These are phyloP conservation scores for Athene noctua DNA, from an alignment of 2,113 vertebrate genomes.

Conservation along the genomic window DNA sequence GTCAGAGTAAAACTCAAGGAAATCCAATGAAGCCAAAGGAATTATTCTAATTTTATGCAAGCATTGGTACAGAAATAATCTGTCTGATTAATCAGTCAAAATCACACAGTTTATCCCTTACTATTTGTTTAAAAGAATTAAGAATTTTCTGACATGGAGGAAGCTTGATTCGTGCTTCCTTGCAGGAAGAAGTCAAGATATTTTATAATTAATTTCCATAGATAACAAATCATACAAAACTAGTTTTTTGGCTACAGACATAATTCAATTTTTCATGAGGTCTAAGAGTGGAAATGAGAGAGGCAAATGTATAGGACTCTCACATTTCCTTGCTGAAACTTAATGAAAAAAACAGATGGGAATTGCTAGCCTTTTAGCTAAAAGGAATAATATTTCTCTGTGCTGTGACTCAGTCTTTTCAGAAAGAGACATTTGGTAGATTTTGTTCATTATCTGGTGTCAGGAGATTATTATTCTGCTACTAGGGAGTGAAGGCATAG, in stretches of 20 bases:
- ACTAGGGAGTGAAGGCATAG: neutral
- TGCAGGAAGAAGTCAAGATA: neutral
- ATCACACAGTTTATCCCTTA: neutral
- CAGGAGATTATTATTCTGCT: constrained; percentile 18
- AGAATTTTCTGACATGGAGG: neutral
- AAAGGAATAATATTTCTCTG: constrained; percentile 33
- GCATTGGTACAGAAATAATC: neutral
- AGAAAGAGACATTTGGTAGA: neutral
- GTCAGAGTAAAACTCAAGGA: neutral
- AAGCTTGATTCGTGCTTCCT: constrained; percentile 7
- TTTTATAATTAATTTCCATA: neutral
- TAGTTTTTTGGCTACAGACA: neutral
- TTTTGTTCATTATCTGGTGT: constrained; percentile 1
- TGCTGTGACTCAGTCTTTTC: neutral
- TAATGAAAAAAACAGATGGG: constrained; percentile 46
- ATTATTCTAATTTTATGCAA: neutral
- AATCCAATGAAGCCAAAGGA: neutral
- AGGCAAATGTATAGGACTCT: constrained; percentile 5
- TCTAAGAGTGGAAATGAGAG: constrained; percentile 9
- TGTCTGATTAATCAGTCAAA: neutral
- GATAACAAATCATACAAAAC: neutral
- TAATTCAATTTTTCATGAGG: constrained; percentile 22
- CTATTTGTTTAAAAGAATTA: neutral
- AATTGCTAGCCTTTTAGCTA: neutral
- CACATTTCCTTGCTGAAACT: constrained; percentile 22